Base-by-base conservation (phyloP, 2,113 vertebrate species). In the Sebastes schlegelii region DNA sequence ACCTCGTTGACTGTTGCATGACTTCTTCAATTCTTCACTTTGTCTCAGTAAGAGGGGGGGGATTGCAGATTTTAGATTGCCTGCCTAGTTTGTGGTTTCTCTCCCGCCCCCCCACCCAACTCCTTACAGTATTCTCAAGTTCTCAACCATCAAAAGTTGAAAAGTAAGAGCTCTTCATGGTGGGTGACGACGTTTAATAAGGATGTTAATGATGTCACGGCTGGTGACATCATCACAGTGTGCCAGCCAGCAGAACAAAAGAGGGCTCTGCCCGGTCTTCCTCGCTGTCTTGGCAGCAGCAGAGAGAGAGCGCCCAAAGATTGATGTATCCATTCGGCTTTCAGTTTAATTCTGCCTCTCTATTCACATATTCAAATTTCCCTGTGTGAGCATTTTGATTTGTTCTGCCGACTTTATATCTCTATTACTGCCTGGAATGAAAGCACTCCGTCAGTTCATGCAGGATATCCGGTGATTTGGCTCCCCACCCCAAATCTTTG, bases 391-490 rank as follows among this genome's bases (percentile, higher is more conserved):
- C 88, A 93, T 93, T 92, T 90, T 86, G 88, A 92, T 94, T 95
- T 92, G 93, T 94, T 94, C 93, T 92, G 93, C 91, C 76, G 86
- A 91, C 93, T 95, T 94, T 92, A 89, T 92, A 93, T 93, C 87
- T 94, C 86, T 90, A 92, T 94, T 93, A 91, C 88, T 69, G 91
- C 87, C 82, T 91, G 90, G 87, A 90, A 92, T 86, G 78, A 90
- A 90, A 93, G 89, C 87, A 48, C 85, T 90, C 84, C 70, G 87
- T 92, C 83, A 91, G 86, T 92, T 92, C 80, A 77, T 79, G 85
- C 83, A 80, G 90, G 87, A 93, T 93, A 94, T 94, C 93, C 77
- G 66, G 83, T 87, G 86, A 93, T 92, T 95, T 95, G 94, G 94
- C 92, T 89, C 76, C 90, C 65, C 80, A 70, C 88, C 88, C 74